Percentiles rank a stretch among this genome's conserved stretches.
Evolutionary conservation across 2,888 invertebrate genomes (phyloP).

Genomic region (Choreutis nemorana): DNA sequence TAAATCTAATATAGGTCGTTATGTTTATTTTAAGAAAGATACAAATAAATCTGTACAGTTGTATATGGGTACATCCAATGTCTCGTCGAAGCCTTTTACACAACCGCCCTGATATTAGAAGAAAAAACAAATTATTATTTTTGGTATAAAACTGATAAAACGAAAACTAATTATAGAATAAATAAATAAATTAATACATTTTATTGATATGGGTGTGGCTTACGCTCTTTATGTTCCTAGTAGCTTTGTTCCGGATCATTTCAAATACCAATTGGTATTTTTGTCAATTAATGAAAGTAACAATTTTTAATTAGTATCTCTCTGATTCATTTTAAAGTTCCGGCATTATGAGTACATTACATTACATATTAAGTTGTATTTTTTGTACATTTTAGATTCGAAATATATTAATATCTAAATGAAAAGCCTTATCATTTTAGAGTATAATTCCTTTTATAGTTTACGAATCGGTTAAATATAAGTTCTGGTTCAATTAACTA

Average conservation of each 20-base stretch:
- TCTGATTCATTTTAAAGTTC: slow-evolving; percentile 47
- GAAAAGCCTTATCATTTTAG: slow-evolving; percentile 32
- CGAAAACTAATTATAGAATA: slow-evolving; percentile 15
- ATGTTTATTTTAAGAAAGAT: slow-evolving; percentile 54
- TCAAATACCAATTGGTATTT: slow-evolving; percentile 30
- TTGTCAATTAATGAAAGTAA: slow-evolving; percentile 52
- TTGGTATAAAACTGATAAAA: slow-evolving; percentile 33
- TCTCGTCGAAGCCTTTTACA: slow-evolving; percentile 50
- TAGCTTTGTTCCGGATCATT: slow-evolving; percentile 44
- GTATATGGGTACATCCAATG: slow-evolving; percentile 40
- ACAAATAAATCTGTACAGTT: slow-evolving; percentile 40
- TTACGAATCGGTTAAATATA: too few species aligned
- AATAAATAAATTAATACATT: slow-evolving; percentile 23
- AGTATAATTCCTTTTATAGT: too few species aligned
- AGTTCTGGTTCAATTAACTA: too few species aligned
- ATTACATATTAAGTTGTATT: slow-evolving; percentile 73
- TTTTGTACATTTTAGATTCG: slow-evolving; percentile 80
- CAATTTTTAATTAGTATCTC: slow-evolving; percentile 32
- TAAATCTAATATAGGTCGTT: slow-evolving; percentile 61
- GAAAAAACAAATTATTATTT: slow-evolving; percentile 22
- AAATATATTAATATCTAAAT: slow-evolving; percentile 73
- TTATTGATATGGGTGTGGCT: slow-evolving; percentile 31
- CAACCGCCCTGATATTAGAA: slow-evolving; percentile 62
- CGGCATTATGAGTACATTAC: slow-evolving; percentile 69
- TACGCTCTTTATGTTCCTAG: slow-evolving; percentile 51